phyloP scores from a whole-genome alignment of 2,113 vertebrate genomes.

The Seriola dumerili region DNA sequence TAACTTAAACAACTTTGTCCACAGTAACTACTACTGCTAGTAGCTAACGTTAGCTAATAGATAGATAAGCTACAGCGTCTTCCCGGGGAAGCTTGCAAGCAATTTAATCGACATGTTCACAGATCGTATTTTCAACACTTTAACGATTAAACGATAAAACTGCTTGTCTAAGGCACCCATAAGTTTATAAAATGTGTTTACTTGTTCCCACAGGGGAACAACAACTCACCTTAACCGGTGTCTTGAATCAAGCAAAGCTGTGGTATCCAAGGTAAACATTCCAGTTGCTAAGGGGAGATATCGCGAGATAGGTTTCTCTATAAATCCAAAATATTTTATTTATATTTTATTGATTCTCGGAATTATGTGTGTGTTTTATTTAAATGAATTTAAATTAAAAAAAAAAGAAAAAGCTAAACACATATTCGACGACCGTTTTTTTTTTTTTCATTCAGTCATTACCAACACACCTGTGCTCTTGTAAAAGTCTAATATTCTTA shows the following conservation, averaged over 20 bases:
- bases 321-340: not conserved
- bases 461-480: not conserved
- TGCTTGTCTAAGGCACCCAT: too few relatives aligned
- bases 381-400: not conserved
- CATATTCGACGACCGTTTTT: too few relatives aligned
- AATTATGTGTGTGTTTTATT: not conserved
- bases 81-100: too few relatives aligned
- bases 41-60: not conserved
- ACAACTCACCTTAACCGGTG: constrained; percentile 37
- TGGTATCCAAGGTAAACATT: constrained; percentile 74
- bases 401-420: too few relatives aligned
- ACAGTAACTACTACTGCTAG: not conserved
- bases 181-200: not conserved
- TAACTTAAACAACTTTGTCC: not conserved
- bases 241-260: not conserved
- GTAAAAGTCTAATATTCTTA: not conserved
- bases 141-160: not conserved
- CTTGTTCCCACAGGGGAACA: not conserved
- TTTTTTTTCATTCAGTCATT: too few relatives aligned
- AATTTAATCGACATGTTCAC: not conserved
- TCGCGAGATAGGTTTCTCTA: constrained; percentile 66
- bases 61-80: not conserved
- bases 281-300: constrained; percentile 68
- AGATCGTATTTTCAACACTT: not conserved
- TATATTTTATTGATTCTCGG: too few relatives aligned